Evolutionary conservation across 2,113 vertebrate genomes (phyloP), one percentile per base, ranked within the genome.

Genomic region (Fregetta grallaria): DNA sequence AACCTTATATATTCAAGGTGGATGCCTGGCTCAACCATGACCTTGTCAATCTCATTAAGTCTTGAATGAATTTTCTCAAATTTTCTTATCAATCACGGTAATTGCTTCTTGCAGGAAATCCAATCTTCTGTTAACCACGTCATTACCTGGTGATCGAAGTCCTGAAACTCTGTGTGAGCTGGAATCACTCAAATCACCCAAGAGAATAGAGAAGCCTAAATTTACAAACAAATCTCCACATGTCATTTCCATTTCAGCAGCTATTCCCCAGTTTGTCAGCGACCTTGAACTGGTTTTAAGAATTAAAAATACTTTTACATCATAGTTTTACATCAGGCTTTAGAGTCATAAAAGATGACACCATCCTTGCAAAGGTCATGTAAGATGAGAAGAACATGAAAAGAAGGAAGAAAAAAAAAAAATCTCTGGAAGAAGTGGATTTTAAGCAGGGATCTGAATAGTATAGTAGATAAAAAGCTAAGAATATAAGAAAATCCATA

Each of bases 81-180:
- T 96, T 97, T 97, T 93, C 95, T 95, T 97, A 97, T 97, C 93
- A 94, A 97, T 97, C 93, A 95, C 85, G 88, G 67, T 94, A 97
- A 97, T 96, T 96, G 95, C 86, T 94, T 94, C 74, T 85, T 84
- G 70, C 72, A 86, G 87, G 96, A 96, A 96, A 96, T 96, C 92
- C 94, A 96, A 80, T 94, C 89, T 95, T 88, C 93, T 95, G 84
- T 96, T 97, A 97, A 95, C 89, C 92, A 94, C 88, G 90, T 91
- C 92, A 94, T 94, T 96, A 96, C 87, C 82, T 88, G 62, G 67
- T 93, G 95, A 96, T 90, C 93, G 10, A 95, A 97, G 68, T 56
- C 82, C 70, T 92, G 92, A 90, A 70, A 75, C 62, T 83, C 87
- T 70, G 22, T 85, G 72, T 82, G 89, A 96, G 77, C 63, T 75